Evolutionary conservation across 2,113 vertebrate genomes (phyloP), one percentile per base, ranked within the genome.

Genomic region (Ceyx melanurus): DNA sequence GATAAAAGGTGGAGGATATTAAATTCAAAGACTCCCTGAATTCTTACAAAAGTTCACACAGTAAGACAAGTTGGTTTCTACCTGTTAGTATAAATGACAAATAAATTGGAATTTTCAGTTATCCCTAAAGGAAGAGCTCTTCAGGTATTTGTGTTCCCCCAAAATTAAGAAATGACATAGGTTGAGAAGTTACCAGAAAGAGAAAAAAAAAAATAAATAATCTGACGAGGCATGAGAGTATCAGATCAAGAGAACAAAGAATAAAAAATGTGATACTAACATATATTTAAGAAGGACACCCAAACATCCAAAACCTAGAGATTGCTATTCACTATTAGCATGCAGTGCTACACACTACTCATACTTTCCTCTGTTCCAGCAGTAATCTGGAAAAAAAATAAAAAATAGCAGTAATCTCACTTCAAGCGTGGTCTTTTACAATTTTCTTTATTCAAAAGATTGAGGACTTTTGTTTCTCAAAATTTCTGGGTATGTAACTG

Each of bases 121-220:
- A 56, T 20, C 31, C 56, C 14, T 1, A 1, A 40, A 51, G 16
- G 15, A 54, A 54, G 21, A 22, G 9, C n/a, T 79, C 48, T 68
- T 50, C 31, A 51, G 25, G 6, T 18, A 26, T 78, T 67, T 78
- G 5, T 15, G 3, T 23, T 64, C 31, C 21, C 45, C 42, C 18
- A 54, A 53, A 67, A 67, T 18, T 31, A 13, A 43, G 37, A 62
- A 68, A 25, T 12, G 9, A 3, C 11, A 0, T 4, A 65, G n/a
- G 4, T 12, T 37, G 37, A 37, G n/a, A 33, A 51, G 11, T 7
- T 50, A 46, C 15, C 4, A 43, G 29, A 17, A 29, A 5, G 2
- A 68, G 19, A 2, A 13, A 46, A 56, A 43, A 6, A 11, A 2
- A 1, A 4, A 25, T 42, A 3, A 17, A 28, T 13, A 15, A 28